phyloP scores from a whole-genome alignment of 2,888 invertebrate species.

The Marronus borbonicus region DNA sequence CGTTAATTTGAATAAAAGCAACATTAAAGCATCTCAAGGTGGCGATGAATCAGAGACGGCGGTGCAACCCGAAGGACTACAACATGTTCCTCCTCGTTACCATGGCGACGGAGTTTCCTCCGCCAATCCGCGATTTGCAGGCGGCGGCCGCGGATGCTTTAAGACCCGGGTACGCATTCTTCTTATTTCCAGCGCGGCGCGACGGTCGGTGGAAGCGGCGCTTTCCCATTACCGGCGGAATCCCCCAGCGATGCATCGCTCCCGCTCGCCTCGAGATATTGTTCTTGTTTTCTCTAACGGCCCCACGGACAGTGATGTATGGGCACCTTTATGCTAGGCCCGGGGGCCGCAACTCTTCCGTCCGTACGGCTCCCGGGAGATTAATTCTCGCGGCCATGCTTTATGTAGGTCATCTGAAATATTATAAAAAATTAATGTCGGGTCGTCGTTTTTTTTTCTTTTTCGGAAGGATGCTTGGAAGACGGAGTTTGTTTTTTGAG shows the following conservation, averaged over 20 bases:
- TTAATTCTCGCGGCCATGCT: constrained; percentile 48
- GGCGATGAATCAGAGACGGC: constrained; percentile 68
- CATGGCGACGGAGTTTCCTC: constrained; percentile 67
- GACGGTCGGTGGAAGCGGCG: constrained; percentile 32
- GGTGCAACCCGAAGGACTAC: constrained; percentile 65
- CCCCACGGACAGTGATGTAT: constrained; percentile 67
- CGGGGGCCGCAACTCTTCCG: constrained; percentile 51
- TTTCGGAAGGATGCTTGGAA: constrained; percentile 1
- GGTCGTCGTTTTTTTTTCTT: constrained; percentile 14
- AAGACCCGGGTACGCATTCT: constrained; percentile 65
- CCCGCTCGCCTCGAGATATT: constrained; percentile 65
- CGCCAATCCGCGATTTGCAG: constrained; percentile 68
- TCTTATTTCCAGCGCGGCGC: constrained; percentile 64
- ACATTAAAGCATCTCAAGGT: constrained; percentile 72
- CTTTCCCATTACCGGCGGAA: constrained; percentile 67
- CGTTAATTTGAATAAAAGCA: constrained; percentile 71
- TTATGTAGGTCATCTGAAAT: constrained; percentile 53
- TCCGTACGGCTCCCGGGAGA: constrained; percentile 45
- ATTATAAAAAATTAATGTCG: constrained; percentile 43
- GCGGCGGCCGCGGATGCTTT: constrained; percentile 69
- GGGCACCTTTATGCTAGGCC: constrained; percentile 53
- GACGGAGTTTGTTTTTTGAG: constrained; percentile 21
- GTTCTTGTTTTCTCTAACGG: constrained; percentile 69
- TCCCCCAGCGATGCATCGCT: constrained; percentile 68
- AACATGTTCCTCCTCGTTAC: constrained; percentile 69